Evolutionary conservation across 2,888 invertebrate genomes (phyloP).

Genomic region (Nomada hirtipes): DNA sequence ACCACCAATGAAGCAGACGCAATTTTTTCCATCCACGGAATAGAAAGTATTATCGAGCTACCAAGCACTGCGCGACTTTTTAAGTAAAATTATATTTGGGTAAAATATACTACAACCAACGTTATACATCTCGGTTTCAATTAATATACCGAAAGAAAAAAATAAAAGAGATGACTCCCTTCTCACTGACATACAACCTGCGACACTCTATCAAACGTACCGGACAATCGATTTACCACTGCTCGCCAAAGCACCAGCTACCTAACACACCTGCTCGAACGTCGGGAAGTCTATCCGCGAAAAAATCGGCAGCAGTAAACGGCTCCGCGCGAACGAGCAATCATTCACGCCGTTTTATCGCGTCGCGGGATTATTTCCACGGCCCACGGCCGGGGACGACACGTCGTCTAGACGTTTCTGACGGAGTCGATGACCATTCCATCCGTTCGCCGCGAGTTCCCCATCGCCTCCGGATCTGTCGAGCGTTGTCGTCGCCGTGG

Average conservation of each 20-base stretch:
- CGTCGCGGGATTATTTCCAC: slow-evolving; percentile 38
- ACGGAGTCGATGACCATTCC: slow-evolving; percentile 71
- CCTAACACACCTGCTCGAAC: not conserved
- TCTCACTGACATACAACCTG: too few species aligned
- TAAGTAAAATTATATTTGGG: too few species aligned
- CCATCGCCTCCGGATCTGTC: slow-evolving; percentile 53
- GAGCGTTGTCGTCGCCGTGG: slow-evolving; percentile 51
- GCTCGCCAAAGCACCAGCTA: not conserved
- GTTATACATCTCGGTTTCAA: too few species aligned
- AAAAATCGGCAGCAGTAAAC: slow-evolving; percentile 35
- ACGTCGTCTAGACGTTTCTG: slow-evolving; percentile 61
- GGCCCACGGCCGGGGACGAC: slow-evolving; percentile 25
- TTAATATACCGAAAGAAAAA: too few species aligned
- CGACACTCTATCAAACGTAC: not conserved
- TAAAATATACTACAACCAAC: too few species aligned
- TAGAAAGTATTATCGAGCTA: too few species aligned
- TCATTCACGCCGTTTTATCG: slow-evolving; percentile 41
- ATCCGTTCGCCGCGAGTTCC: slow-evolving; percentile 34
- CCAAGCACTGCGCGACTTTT: too few species aligned
- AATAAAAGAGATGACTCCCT: too few species aligned
- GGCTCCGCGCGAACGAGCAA: slow-evolving; percentile 28
- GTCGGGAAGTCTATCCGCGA: not conserved
- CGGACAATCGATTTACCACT: not conserved
- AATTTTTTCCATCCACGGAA: too few species aligned
- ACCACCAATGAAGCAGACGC: too few species aligned